Percentiles rank a stretch among this genome's conserved stretches.
These are phyloP conservation scores for Ferrisia virgata DNA, from an alignment of 2,888 invertebrate genomes.

Conservation along the genomic window DNA sequence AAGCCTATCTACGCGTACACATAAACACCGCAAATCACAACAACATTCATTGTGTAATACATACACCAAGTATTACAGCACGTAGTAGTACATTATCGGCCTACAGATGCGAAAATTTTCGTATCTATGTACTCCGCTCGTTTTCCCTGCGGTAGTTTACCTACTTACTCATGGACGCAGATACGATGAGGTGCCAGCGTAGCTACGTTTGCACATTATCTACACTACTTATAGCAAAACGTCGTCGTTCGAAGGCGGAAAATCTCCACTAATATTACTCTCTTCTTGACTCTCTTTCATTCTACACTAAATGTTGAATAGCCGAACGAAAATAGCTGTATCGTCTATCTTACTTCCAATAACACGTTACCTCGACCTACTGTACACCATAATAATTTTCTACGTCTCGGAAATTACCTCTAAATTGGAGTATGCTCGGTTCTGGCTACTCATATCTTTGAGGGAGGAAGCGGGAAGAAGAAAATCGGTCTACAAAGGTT, in stretches of 20 bases:
- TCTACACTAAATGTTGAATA: background rate
- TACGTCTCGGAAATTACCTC: background rate
- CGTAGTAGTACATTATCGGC: background rate
- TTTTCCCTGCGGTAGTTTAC: too few relatives aligned
- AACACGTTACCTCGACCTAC: background rate
- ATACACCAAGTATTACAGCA: too few relatives aligned
- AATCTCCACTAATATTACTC: background rate
- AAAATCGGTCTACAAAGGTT: background rate
- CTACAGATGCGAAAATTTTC: background rate
- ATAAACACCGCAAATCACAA: background rate
- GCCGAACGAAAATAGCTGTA: background rate
- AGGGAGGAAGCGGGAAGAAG: too few relatives aligned
- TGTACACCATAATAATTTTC: background rate
- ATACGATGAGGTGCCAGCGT: too few relatives aligned
- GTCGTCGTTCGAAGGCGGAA: background rate
- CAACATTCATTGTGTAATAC: background rate
- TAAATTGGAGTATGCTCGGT: background rate
- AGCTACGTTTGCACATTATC: background rate
- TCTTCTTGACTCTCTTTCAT: background rate
- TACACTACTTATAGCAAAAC: too few relatives aligned
- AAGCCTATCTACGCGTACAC: background rate
- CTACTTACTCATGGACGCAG: too few relatives aligned
- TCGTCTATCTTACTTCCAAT: background rate
- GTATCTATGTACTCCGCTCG: too few relatives aligned
- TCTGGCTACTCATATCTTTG: too few relatives aligned